phyloP scores from a whole-genome alignment of 2,113 vertebrate species.

The Trichomycterus rosablanca region DNA sequence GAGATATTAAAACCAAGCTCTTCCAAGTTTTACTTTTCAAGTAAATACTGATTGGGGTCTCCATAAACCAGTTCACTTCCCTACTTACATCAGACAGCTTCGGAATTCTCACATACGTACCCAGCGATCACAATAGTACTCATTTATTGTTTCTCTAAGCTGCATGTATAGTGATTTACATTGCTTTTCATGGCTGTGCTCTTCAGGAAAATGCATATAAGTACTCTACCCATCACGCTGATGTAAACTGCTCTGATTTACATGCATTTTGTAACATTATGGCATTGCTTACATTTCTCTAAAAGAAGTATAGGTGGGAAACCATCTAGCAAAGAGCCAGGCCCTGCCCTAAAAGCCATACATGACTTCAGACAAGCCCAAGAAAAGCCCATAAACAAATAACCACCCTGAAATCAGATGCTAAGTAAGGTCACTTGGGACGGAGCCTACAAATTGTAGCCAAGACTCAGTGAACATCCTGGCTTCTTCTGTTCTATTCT shows the following conservation, averaged over 20 bases:
- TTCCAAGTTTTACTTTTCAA: conserved; percentile 50
- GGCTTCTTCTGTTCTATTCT: conserved; percentile 38
- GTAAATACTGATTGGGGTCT: conserved; percentile 55
- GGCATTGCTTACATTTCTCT: conserved; percentile 25
- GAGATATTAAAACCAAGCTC: conserved; percentile 55
- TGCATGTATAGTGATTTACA: conserved; percentile 43
- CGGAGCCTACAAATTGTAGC: conserved; percentile 34
- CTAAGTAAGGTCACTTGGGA: conserved; percentile 38
- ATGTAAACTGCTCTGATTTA: conserved; percentile 21
- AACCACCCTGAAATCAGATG: conserved; percentile 39
- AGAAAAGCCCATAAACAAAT: conserved; percentile 37
- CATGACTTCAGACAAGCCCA: conserved; percentile 22
- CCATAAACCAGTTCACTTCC: conserved; percentile 41
- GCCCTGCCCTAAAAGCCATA: too few species aligned
- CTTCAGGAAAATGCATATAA: conserved; percentile 35
- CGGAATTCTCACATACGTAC: conserved; percentile 33
- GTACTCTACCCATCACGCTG: background rate
- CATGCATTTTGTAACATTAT: conserved; percentile 24
- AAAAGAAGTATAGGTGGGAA: conserved; percentile 30
- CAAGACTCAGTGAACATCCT: conserved; percentile 40
- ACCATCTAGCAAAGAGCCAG: conserved; percentile 5
- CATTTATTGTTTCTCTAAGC: conserved; percentile 42
- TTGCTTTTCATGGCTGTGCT: conserved; percentile 22
- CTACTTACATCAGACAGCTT: conserved; percentile 39
- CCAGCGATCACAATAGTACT: conserved; percentile 38